These are phyloP conservation scores for Heteronetta atricapilla DNA, from an alignment of 2,113 vertebrate genomes.

Conservation along the genomic window DNA sequence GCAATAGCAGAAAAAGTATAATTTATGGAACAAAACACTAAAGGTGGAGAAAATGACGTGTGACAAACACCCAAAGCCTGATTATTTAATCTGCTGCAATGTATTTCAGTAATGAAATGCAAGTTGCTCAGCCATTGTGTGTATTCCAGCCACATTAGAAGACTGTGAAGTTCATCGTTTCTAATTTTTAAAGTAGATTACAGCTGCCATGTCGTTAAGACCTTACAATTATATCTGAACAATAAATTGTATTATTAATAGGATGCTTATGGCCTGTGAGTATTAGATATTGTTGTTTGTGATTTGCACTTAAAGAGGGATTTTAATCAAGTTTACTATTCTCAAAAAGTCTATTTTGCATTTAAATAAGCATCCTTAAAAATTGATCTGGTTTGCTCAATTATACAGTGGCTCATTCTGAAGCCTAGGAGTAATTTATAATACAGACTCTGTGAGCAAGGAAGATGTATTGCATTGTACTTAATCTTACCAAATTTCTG, in stretches of 20 bases:
- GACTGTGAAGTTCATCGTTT: background rate
- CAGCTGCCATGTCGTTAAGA: slow-evolving; percentile 46
- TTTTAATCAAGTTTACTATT: slow-evolving; percentile 78
- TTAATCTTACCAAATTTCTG: slow-evolving; percentile 77
- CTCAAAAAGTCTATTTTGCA: slow-evolving; percentile 74
- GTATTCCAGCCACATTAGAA: background rate
- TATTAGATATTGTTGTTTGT: slow-evolving; percentile 70
- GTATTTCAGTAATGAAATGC: background rate
- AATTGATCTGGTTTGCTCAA: slow-evolving; percentile 79
- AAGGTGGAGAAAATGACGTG: background rate
- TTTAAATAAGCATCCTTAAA: slow-evolving; percentile 78
- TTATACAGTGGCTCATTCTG: slow-evolving; percentile 74
- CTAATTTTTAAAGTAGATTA: slow-evolving; percentile 56
- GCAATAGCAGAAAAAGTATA: background rate
- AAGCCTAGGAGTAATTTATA: slow-evolving; percentile 76
- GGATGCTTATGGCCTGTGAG: slow-evolving; percentile 60
- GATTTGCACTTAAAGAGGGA: slow-evolving; percentile 70
- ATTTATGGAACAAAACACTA: background rate
- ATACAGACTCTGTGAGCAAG: slow-evolving; percentile 59
- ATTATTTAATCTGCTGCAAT: slow-evolving; percentile 11
- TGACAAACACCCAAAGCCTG: background rate
- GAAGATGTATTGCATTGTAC: slow-evolving; percentile 72
- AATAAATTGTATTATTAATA: slow-evolving; percentile 77
- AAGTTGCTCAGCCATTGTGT: background rate
- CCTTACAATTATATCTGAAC: slow-evolving; percentile 53